These are phyloP conservation scores for Exaiptasia diaphana DNA, from an alignment of 64 coral and sea anemone genomes.

Conservation along the genomic window DNA sequence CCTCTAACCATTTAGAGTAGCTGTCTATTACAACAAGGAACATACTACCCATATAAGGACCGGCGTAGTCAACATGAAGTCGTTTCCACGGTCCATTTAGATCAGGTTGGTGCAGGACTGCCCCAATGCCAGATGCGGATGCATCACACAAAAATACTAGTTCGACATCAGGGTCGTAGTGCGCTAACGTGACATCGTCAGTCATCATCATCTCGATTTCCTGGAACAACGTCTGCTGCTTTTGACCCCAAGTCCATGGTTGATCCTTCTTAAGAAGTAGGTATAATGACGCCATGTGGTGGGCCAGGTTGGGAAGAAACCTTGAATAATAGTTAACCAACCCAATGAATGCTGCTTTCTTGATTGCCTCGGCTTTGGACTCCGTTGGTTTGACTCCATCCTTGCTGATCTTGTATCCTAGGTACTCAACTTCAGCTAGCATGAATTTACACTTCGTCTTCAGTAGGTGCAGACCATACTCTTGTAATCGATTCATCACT, in stretches of 20 bases:
- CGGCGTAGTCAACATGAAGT: slow-evolving; percentile 29
- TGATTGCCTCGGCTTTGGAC: slow-evolving; percentile 11
- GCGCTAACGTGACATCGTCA: slow-evolving; percentile 29
- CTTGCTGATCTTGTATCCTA: slow-evolving; percentile 7
- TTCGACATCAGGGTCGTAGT: slow-evolving; percentile 52
- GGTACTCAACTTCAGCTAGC: slow-evolving; percentile 10
- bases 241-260: not conserved
- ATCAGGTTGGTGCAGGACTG: slow-evolving; percentile 20
- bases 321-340: not conserved
- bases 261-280: slow-evolving; percentile 23
- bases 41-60: slow-evolving; percentile 5
- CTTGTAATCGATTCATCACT: slow-evolving; percentile 11
- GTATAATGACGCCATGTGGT: slow-evolving; percentile 1
- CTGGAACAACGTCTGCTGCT: slow-evolving; percentile 11
- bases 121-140: slow-evolving; percentile 45
- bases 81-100: slow-evolving; percentile 38
- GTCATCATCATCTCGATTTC: slow-evolving; percentile 31
- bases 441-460: slow-evolving; percentile 20
- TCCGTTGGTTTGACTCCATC: slow-evolving; percentile 15
- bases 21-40: slow-evolving; percentile 47
- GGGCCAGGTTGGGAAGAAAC: slow-evolving; percentile 29
- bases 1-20: slow-evolving; percentile 42
- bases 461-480: no score
- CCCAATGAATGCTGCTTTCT: not conserved
- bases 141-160: slow-evolving; percentile 55